These are phyloP conservation scores for Coendou prehensilis DNA, from an alignment of 2,797 vertebrate species.

Conservation along the genomic window DNA sequence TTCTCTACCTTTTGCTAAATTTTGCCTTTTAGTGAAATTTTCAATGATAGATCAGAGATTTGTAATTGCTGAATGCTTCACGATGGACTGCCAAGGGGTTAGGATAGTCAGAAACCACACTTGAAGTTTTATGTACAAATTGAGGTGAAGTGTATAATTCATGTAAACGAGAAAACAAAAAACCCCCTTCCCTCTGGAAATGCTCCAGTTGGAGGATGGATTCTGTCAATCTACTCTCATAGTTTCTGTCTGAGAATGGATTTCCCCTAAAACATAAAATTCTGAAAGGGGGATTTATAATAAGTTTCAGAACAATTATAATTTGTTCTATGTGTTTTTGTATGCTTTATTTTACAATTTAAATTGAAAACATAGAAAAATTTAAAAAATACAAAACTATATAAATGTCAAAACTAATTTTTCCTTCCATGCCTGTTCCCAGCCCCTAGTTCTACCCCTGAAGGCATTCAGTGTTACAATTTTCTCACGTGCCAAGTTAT, in stretches of 20 bases:
- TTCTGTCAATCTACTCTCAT: not conserved
- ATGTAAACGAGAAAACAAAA: not conserved
- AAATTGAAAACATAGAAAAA: not conserved
- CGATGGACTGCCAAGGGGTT: not conserved
- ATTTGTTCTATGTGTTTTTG: not conserved
- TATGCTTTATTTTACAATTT: not conserved
- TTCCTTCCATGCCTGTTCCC: not conserved
- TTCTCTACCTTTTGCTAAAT: not conserved
- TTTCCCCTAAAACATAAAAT: not conserved
- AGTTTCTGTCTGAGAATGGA: not conserved
- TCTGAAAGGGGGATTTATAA: not conserved
- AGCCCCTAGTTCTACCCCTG: not conserved
- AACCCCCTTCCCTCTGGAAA: not conserved
- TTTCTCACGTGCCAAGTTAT: not conserved
- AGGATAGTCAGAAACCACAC: not conserved
- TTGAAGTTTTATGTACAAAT: not conserved
- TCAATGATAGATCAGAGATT: not conserved
- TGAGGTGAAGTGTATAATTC: not conserved
- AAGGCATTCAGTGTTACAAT: no score
- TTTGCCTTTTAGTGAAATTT: not conserved
- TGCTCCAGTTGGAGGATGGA: not conserved
- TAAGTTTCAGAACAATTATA: not conserved
- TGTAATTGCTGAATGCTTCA: not conserved
- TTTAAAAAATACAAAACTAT: not conserved
- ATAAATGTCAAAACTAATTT: not conserved